phyloP scores from a whole-genome alignment of 2,888 invertebrate species.

The Scelioninae gen. 1 region DNA sequence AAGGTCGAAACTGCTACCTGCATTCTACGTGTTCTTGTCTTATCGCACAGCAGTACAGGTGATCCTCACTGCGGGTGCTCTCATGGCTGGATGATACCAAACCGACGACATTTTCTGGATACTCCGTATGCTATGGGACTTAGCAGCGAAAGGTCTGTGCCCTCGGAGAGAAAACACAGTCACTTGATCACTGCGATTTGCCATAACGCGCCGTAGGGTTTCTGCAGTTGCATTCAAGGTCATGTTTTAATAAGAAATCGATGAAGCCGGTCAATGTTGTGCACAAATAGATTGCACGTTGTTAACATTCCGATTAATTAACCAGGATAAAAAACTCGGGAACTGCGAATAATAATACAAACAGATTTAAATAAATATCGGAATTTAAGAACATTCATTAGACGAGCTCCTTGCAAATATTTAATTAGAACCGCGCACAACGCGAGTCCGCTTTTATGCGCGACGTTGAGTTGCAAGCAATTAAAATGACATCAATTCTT shows the following conservation, averaged over 20 bases:
- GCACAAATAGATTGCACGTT: constrained; percentile 59
- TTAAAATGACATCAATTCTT: constrained; percentile 61
- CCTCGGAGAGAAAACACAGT: constrained; percentile 70
- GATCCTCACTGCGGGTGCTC: constrained; percentile 73
- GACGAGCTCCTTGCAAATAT: constrained; percentile 42
- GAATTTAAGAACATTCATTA: constrained; percentile 52
- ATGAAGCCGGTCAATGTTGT: constrained; percentile 61
- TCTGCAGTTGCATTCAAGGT: constrained; percentile 56
- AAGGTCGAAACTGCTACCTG: constrained; percentile 81
- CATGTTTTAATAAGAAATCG: constrained; percentile 60
- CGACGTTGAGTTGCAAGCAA: constrained; percentile 15
- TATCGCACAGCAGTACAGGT: constrained; percentile 76
- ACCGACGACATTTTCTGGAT: constrained; percentile 81
- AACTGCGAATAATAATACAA: constrained; percentile 52
- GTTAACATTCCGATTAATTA: constrained; percentile 67
- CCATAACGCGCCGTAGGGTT: constrained; percentile 66
- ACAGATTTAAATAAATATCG: constrained; percentile 55
- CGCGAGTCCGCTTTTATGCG: constrained; percentile 18
- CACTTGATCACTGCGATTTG: constrained; percentile 66
- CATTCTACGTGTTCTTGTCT: constrained; percentile 83
- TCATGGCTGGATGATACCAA: constrained; percentile 75
- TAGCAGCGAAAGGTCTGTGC: constrained; percentile 69
- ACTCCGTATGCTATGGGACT: constrained; percentile 43
- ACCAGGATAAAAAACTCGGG: constrained; percentile 31
- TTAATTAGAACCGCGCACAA: constrained; percentile 50